phyloP scores from a whole-genome alignment of 2,888 invertebrate species.

The Coecobrya sp. region DNA sequence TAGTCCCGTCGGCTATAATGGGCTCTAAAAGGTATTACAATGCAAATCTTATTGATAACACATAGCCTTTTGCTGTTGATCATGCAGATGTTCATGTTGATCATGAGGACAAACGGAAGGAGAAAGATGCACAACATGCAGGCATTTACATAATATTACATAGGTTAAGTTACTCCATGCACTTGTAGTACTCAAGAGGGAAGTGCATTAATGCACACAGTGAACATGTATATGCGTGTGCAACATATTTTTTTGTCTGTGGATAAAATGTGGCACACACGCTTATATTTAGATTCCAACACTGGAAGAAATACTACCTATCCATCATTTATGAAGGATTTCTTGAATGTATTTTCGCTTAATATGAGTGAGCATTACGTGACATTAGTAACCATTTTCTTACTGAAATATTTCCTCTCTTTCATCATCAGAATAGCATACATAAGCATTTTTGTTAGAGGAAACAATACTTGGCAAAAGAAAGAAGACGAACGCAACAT shows the following conservation, averaged over 20 bases:
- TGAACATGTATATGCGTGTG: neutral
- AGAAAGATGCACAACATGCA: constrained; percentile 16
- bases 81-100: constrained; percentile 31
- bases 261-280: neutral
- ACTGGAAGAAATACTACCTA: neutral
- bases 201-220: neutral
- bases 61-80: constrained; percentile 40
- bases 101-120: neutral
- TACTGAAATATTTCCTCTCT: no score
- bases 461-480: no score
- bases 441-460: no score
- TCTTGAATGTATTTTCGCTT: neutral
- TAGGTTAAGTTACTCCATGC: neutral
- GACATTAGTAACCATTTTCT: neutral
- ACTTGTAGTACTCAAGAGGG: neutral
- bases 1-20: constrained; percentile 61
- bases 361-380: neutral
- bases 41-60: constrained; percentile 69
- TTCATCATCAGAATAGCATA: no score
- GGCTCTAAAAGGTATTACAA: constrained; percentile 51
- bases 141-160: neutral
- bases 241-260: constrained; percentile 8
- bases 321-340: neutral
- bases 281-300: neutral
- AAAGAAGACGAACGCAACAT: neutral